Evolutionary conservation across 2,113 vertebrate genomes (phyloP).

Genomic region (Synchiropus splendidus): DNA sequence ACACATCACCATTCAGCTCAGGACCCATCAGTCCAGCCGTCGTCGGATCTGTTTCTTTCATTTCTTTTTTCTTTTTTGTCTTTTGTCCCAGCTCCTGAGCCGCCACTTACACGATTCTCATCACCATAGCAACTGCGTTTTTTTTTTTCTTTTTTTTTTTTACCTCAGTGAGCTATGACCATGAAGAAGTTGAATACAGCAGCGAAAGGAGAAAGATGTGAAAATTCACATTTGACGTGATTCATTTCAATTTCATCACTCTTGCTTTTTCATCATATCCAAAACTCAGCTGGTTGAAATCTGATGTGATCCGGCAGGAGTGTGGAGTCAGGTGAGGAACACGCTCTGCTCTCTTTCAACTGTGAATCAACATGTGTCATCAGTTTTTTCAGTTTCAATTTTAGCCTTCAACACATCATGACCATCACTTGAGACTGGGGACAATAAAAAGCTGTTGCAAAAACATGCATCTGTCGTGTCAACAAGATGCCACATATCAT

Average conservation of each 20-base stretch:
- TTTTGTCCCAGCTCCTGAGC: slow-evolving; percentile 38
- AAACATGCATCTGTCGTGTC: no score
- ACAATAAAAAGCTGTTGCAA: no score
- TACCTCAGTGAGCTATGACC: slow-evolving; percentile 19
- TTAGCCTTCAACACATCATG: no score
- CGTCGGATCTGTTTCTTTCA: slow-evolving; percentile 42
- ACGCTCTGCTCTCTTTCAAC: no score
- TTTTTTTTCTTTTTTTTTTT: slow-evolving; percentile 11
- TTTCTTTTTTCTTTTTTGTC: slow-evolving; percentile 51
- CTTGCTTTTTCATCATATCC: neutral
- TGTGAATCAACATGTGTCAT: no score
- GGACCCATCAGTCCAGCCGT: slow-evolving; percentile 8
- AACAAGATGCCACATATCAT: no score
- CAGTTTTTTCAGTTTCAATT: no score
- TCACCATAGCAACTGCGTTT: slow-evolving; percentile 58
- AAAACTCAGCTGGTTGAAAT: no score
- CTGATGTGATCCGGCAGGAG: no score
- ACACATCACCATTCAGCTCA: slow-evolving; percentile 29
- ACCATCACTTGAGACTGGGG: no score
- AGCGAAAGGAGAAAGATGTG: slow-evolving; percentile 9
- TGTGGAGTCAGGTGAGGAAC: no score
- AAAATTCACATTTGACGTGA: neutral
- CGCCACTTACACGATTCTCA: slow-evolving; percentile 27
- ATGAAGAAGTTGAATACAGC: slow-evolving; percentile 26
- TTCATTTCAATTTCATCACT: slow-evolving; percentile 1